Percentiles rank a stretch among this genome's conserved stretches.
Evolutionary conservation across 2,888 invertebrate species (phyloP).

Genomic region (Andrena marginata): DNA sequence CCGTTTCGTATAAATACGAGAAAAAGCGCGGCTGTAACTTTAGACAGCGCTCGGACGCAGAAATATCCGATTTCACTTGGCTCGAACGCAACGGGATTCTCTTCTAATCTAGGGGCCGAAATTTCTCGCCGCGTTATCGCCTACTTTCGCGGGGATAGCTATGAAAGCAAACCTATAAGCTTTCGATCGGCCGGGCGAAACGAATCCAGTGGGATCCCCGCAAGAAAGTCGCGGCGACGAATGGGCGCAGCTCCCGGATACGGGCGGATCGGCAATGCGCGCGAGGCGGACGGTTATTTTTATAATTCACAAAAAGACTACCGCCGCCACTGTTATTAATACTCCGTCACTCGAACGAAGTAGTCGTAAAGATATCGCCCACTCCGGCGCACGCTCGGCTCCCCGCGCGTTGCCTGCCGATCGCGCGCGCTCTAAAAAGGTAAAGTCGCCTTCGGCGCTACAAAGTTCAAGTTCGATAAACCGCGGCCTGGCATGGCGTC

Average conservation of each 20-base stretch:
- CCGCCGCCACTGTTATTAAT: conserved; percentile 61
- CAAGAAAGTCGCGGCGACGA: not conserved
- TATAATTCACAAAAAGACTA: conserved; percentile 56
- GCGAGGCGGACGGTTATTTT: conserved; percentile 55
- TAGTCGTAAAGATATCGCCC: conserved; percentile 38
- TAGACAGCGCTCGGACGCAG: conserved; percentile 50
- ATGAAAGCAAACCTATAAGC: not conserved
- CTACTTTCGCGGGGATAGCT: conserved; percentile 12
- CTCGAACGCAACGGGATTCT: conserved; percentile 59
- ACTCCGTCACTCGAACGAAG: conserved; percentile 45
- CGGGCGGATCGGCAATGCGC: conserved; percentile 15
- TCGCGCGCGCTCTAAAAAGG: not conserved
- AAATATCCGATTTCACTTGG: conserved; percentile 72
- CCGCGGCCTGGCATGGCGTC: not conserved
- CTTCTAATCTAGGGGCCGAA: conserved; percentile 37
- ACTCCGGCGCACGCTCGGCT: conserved; percentile 11
- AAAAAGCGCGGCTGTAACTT: conserved; percentile 51
- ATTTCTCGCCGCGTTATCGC: conserved; percentile 40
- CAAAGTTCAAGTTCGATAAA: conserved; percentile 38
- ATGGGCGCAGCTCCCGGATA: conserved; percentile 19
- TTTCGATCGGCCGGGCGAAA: not conserved
- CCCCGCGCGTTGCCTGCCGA: not conserved
- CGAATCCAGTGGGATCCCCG: not conserved
- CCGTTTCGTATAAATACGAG: conserved; percentile 13
- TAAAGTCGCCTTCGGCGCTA: not conserved